phyloP scores from a whole-genome alignment of 92 coral and sea anemone species.

The Parazoanthus atlanticus region DNA sequence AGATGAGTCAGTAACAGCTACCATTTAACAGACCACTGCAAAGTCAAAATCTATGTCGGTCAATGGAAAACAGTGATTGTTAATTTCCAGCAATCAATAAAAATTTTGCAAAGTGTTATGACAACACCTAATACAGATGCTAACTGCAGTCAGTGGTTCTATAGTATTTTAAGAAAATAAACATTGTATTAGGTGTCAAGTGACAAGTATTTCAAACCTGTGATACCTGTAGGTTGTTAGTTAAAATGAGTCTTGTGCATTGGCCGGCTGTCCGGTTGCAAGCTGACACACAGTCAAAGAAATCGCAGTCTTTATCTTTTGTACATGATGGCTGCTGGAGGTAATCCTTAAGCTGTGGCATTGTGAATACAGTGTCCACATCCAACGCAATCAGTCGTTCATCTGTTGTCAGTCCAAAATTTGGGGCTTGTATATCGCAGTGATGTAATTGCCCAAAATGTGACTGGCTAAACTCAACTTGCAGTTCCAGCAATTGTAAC shows the following conservation, averaged over 20 bases:
- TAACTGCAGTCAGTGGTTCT: not conserved
- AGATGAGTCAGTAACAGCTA: no score
- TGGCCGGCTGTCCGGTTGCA: constrained; percentile 62
- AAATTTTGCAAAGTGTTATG: no score
- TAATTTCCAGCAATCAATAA: no score
- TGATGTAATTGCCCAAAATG: constrained; percentile 75
- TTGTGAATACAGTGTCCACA: constrained; percentile 75
- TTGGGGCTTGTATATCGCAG: constrained; percentile 93
- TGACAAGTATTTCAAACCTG: not conserved
- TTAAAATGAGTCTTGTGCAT: constrained; percentile 64
- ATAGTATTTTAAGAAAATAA: not conserved
- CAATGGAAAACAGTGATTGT: no score
- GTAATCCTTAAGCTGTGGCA: constrained; percentile 63
- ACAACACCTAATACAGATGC: not conserved
- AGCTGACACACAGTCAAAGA: constrained; percentile 85
- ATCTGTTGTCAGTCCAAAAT: constrained; percentile 78
- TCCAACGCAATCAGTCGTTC: constrained; percentile 75
- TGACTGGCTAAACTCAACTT: constrained; percentile 62
- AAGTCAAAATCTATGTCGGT: no score
- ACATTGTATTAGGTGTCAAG: not conserved
- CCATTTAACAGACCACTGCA: no score
- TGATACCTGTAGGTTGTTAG: constrained; percentile 85
- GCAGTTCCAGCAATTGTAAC: constrained; percentile 65
- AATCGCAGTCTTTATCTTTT: constrained; percentile 72
- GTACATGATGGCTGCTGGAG: constrained; percentile 80